Evolutionary conservation across 2,888 invertebrate species (phyloP).

Genomic region (Hirtodrosophila confusa): DNA sequence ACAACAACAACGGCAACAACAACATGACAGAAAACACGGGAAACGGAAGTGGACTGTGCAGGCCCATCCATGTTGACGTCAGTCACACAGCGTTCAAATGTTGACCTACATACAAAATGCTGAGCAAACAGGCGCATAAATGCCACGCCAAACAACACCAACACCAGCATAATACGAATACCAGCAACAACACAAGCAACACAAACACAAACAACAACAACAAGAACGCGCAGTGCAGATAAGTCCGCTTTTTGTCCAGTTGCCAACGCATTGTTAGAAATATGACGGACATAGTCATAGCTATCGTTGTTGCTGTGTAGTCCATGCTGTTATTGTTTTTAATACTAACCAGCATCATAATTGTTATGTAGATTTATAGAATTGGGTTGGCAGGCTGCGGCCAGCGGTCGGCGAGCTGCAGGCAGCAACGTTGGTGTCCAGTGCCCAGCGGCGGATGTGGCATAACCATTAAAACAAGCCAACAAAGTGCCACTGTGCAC

Average conservation of each 20-base stretch:
- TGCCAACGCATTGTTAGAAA: slow-evolving; percentile 73
- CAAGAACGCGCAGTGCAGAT: slow-evolving; percentile 51
- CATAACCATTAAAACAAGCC: slow-evolving; percentile 20
- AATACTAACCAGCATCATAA: slow-evolving; percentile 71
- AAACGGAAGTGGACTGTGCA: slow-evolving; percentile 69
- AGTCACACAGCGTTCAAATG: slow-evolving; percentile 77
- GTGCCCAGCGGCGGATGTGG: slow-evolving; percentile 31
- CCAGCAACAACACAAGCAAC: slow-evolving; percentile 56
- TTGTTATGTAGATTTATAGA: slow-evolving; percentile 76
- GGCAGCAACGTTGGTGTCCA: slow-evolving; percentile 39
- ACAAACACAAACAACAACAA: slow-evolving; percentile 33
- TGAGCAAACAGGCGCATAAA: slow-evolving; percentile 77
- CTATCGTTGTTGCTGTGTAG: slow-evolving; percentile 15
- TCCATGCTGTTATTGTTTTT: slow-evolving; percentile 63
- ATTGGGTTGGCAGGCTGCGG: slow-evolving; percentile 51
- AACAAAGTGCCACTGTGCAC: slow-evolving; percentile 13
- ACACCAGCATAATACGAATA: slow-evolving; percentile 17
- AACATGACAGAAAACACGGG: slow-evolving; percentile 48
- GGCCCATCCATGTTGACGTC: slow-evolving; percentile 75
- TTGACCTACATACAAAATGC: slow-evolving; percentile 77
- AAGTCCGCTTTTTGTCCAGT: slow-evolving; percentile 60
- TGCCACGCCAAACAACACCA: slow-evolving; percentile 63
- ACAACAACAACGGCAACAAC: slow-evolving; percentile 38
- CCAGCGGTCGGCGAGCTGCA: slow-evolving; percentile 46
- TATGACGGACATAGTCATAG: slow-evolving; percentile 55